Evolutionary conservation across 2,797 vertebrate species (phyloP), one percentile per base, ranked within the genome.

Genomic region (Sparidentex hasta): DNA sequence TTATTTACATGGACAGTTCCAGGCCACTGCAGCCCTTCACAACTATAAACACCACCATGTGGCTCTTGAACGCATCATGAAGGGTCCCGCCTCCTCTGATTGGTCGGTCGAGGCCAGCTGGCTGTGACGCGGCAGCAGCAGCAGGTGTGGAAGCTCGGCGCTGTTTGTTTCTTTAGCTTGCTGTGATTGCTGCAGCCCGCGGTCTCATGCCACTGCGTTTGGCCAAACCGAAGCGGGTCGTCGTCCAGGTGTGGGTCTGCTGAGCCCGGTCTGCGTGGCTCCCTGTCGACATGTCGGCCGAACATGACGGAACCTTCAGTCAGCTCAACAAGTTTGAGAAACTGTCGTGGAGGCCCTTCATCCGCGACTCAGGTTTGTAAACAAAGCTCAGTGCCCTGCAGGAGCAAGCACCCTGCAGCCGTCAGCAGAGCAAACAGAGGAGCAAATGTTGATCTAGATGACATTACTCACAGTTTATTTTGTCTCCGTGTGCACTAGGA

Each of bases 291-390:
- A 95, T 95, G 94, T 93, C 87, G 4, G 52, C 57, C 5, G 86
- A 90, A 41, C 83, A 82, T 0, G 83, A 88, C 65, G 90, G 88
- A 58, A 91, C 79, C 59, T 78, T 78, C 77, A 93, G 78, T 85
- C 95, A 95, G 88, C 95, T 98, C 89, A 97, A 97, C 87, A 96
- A 94, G 85, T 99, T 98, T 91, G 97, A 97, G 91, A 97, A 96
- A 86, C 95, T 98, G 88, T 96, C 95, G 82, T 96, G 95, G 92
- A 95, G 96, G 93, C 96, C 96, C 84, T 95, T 94, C 66, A 76
- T 94, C 85, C 92, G 95, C 76, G 94, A 94, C 68, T 92, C 97
- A 94, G 97, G 97, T 98, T 92, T 95, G 97, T 96, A 89, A 72
- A 92, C 84, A 84, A 67, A 84, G 55, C 57, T 13, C 47, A 4